Conservation (phyloP, 2,797 vertebrate species). For the Dicrostonyx torquatus region DNA sequence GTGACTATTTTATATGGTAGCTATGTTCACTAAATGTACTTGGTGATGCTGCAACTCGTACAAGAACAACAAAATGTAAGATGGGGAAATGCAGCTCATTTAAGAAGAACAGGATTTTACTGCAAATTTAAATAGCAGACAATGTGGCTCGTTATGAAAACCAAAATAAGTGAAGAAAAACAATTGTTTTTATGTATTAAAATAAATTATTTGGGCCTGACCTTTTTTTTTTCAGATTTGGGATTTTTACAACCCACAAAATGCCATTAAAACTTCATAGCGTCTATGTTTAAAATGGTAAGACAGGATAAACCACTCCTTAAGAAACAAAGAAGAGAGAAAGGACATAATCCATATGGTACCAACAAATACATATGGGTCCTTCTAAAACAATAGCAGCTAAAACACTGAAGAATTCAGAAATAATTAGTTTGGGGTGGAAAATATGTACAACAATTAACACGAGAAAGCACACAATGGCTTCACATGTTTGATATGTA, state of each 20-base stretch:
- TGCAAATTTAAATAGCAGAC: background rate
- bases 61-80: background rate
- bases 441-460: background rate
- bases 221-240: background rate
- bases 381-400: background rate
- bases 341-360: background rate
- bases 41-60: background rate
- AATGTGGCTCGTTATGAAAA: background rate
- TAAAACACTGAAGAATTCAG: background rate
- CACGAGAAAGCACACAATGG: background rate
- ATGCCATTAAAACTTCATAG: background rate
- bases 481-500: background rate
- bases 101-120: background rate
- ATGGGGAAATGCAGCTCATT: background rate
- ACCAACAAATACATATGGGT: background rate
- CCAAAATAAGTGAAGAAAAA: background rate
- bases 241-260: background rate
- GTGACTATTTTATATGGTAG: background rate
- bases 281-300: background rate
- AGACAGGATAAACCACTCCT: background rate
- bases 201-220: background rate
- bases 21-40: background rate
- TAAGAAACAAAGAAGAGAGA: background rate
- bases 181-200: background rate
- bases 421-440: slow-evolving; percentile 5